These are phyloP conservation scores for Carcina quercana DNA, from an alignment of 2,888 invertebrate species.

Conservation along the genomic window DNA sequence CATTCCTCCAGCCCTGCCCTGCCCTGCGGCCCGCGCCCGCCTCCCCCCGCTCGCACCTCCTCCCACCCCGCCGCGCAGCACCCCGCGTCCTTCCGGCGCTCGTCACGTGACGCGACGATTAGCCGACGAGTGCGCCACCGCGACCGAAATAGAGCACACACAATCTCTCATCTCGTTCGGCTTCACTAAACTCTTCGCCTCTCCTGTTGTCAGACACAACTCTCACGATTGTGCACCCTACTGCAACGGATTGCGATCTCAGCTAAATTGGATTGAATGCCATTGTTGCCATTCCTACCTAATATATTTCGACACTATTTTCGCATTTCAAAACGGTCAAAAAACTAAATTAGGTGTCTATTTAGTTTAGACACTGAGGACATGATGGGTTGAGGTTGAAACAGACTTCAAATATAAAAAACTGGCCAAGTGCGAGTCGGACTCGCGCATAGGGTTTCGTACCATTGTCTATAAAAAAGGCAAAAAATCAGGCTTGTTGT, in stretches of 20 bases:
- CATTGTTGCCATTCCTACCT: not conserved
- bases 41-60: slow-evolving; percentile 24
- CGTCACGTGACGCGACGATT: slow-evolving; percentile 71
- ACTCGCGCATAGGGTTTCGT: too few relatives aligned
- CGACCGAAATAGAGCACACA: slow-evolving; percentile 68
- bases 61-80: slow-evolving; percentile 23
- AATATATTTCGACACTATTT: not conserved
- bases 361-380: too few relatives aligned
- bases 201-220: slow-evolving; percentile 33
- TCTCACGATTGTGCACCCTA: too few relatives aligned
- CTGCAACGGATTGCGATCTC: too few relatives aligned
- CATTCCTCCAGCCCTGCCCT: slow-evolving; percentile 56
- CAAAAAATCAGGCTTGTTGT: too few relatives aligned
- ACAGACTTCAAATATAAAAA: too few relatives aligned
- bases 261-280: too few relatives aligned
- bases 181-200: slow-evolving; percentile 47
- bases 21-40: slow-evolving; percentile 33
- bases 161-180: slow-evolving; percentile 51
- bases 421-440: too few relatives aligned
- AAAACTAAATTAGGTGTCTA: too few relatives aligned
- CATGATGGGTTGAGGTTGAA: too few relatives aligned
- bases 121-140: slow-evolving; percentile 53
- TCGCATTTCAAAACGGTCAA: too few relatives aligned
- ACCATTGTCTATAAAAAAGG: too few relatives aligned
- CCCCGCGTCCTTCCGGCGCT: slow-evolving; percentile 68